These are phyloP conservation scores for Eupeodes corollae DNA, from an alignment of 1,140 invertebrate species.

Conservation along the genomic window DNA sequence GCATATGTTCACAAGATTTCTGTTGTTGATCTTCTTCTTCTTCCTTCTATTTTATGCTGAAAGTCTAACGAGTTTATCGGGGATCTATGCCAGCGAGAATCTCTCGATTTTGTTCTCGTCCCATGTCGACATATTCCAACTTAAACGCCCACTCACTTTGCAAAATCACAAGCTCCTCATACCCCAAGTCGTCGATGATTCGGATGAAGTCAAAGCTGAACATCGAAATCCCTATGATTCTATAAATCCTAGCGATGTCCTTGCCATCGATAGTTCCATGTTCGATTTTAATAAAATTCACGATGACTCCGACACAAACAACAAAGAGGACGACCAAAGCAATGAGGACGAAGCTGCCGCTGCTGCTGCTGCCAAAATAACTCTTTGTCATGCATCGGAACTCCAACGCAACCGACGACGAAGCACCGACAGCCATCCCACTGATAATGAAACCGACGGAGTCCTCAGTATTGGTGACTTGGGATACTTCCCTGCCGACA, in stretches of 20 bases:
- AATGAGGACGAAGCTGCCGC: neutral
- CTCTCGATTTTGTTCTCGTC: constrained; percentile 12
- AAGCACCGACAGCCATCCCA: no score
- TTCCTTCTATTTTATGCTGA: neutral
- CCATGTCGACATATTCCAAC: constrained; percentile 8
- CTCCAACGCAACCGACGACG: no score
- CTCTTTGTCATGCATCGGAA: no score
- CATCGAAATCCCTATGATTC: neutral
- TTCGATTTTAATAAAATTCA: neutral
- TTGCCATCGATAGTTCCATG: neutral
- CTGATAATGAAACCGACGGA: no score
- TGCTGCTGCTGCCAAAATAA: neutral
- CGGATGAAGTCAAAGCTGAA: no score
- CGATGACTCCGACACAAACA: neutral
- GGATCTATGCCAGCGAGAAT: constrained; percentile 9
- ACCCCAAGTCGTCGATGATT: neutral
- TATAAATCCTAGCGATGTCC: neutral
- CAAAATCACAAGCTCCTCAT: constrained; percentile 7
- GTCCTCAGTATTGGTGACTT: constrained; percentile 1
- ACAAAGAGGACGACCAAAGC: neutral
- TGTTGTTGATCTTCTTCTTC: neutral
- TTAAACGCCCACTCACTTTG: constrained; percentile 2
- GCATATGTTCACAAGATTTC: neutral
- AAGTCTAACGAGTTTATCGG: constrained; percentile 9
- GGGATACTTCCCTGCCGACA: constrained; percentile 2